Base-by-base conservation (phyloP, 1,140 invertebrate species). In the Achroia grisella region DNA sequence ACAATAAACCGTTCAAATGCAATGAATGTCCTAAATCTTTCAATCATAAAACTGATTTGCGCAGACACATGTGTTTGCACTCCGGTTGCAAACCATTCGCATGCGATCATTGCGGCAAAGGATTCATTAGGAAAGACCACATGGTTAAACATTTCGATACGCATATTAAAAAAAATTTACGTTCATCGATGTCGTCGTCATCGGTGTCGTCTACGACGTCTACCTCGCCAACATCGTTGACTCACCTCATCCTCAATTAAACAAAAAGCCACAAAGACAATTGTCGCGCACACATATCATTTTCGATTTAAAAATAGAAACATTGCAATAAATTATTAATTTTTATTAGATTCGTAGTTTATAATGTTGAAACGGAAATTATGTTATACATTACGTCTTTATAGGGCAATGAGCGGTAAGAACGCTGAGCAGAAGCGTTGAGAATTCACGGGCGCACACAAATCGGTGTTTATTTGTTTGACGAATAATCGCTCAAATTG, bases 61-160 rank as follows among this genome's bases (percentile, higher is more conserved):
- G 95, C 11, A 88, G 96, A 32, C 96, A 98, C 76, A 91, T 93
- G 86, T 95, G 94, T 63, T 90, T 95, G 33, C 95, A 97, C 77
- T 94, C 90, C 45, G 93, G 90, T 8, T 87, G 91, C 54, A 95
- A 94, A 69, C 95, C 95, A 9, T 96, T 93, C 74, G 86, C 89
- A 35, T 97, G 95, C 85, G 87, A 90, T 43, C 89, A 89, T 28
- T 97, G 95, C 71, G 89, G 90, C 34, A 98, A 97, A 82, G 93
- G 94, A 13, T 97, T 97, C 80, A 97, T 95, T 54, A 90, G 97
- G 39, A 96, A 97, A 76, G 97, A 98, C 78, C 97, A 98, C 78
- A 94, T 98, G 93, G 89, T 95, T 45, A 98, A 98, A 80, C 97
- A 98, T 81, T 87, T 90, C 42, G 93, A 95, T 43, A 98, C 95